These are phyloP conservation scores for Cossypha niveicapilla DNA, from an alignment of 2,797 vertebrate species.

Conservation along the genomic window DNA sequence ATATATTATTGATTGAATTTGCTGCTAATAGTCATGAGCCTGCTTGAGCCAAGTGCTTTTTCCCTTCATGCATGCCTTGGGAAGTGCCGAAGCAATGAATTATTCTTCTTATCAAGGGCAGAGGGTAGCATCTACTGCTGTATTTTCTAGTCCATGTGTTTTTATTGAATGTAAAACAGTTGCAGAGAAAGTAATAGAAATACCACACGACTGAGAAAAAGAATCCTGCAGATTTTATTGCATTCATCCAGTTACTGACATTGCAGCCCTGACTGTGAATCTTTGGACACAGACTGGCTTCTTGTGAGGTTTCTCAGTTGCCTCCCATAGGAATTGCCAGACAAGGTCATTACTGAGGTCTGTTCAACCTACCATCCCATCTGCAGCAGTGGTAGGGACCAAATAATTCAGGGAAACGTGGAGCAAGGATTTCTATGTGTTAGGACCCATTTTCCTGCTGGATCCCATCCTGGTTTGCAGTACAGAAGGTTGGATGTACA, in stretches of 20 bases:
- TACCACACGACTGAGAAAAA: neutral
- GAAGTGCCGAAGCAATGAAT: slow-evolving; percentile 18
- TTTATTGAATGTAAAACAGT: slow-evolving; percentile 49
- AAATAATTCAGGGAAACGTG: neutral
- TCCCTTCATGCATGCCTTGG: neutral
- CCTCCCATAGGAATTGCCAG: neutral
- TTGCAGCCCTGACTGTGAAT: neutral
- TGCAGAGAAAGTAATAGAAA: slow-evolving; percentile 42
- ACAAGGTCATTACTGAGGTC: neutral
- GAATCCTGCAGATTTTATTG: slow-evolving; percentile 22
- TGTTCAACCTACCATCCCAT: neutral
- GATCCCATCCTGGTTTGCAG: neutral
- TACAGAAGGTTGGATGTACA: neutral
- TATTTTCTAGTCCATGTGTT: slow-evolving; percentile 40
- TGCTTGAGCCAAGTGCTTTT: neutral
- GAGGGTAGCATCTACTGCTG: slow-evolving; percentile 22
- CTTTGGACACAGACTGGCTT: neutral
- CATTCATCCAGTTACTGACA: neutral
- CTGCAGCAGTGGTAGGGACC: neutral
- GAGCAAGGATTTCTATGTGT: neutral
- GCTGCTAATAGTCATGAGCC: neutral
- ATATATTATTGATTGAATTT: neutral
- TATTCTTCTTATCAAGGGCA: slow-evolving; percentile 27
- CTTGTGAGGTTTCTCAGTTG: slow-evolving; percentile 8
- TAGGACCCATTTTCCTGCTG: neutral